A percentile compares a stretch with the other conserved stretches of the same genome.
These are phyloP conservation scores for Pogonocichla stellata DNA, from an alignment of 2,113 vertebrate species.

Conservation along the genomic window DNA sequence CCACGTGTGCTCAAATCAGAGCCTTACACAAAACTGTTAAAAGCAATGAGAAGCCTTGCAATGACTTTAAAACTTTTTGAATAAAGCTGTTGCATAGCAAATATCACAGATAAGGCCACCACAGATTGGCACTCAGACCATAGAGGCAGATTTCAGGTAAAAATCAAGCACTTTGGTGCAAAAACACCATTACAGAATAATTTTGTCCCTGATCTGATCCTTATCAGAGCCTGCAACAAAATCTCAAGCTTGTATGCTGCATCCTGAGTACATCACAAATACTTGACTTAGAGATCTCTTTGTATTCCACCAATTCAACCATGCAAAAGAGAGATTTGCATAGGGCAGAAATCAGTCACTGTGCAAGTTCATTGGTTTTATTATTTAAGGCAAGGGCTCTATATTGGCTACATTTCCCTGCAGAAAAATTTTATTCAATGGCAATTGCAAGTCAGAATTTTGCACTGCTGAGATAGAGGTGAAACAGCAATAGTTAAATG, in stretches of 20 bases:
- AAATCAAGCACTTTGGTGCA: background rate
- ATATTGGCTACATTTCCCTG: background rate
- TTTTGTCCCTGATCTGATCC: background rate
- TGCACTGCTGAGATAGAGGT: background rate
- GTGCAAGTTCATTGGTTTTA: background rate
- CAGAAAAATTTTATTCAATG: background rate
- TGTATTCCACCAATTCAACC: background rate
- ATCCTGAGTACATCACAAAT: background rate
- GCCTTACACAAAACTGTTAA: background rate
- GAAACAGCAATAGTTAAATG: constrained; percentile 33
- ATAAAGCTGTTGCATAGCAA: background rate
- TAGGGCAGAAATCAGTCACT: background rate
- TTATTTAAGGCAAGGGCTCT: background rate
- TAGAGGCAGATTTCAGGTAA: background rate
- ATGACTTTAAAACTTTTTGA: background rate
- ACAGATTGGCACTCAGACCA: background rate
- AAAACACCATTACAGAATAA: background rate
- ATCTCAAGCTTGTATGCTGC: background rate
- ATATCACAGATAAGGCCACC: background rate
- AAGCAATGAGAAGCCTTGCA: background rate
- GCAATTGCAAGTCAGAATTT: background rate
- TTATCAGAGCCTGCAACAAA: background rate
- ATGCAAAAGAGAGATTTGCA: background rate
- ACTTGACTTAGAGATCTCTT: background rate
- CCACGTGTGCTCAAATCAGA: background rate